Evolutionary conservation across 2,888 invertebrate genomes (phyloP), one percentile per base, ranked within the genome.

Genomic region (Synergus umbraculus): DNA sequence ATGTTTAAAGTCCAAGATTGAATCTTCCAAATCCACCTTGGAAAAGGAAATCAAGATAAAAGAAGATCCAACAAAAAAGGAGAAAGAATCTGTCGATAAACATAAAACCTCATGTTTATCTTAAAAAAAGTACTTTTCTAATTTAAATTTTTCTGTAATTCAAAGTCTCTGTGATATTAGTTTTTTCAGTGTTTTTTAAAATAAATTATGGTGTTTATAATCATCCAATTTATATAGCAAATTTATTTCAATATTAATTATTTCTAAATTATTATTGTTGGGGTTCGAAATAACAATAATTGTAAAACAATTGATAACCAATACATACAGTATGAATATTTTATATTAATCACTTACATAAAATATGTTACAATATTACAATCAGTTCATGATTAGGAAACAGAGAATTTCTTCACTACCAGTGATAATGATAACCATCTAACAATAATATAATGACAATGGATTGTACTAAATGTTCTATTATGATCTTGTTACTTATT

Each of bases 301-400:
- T 8, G 44, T 22, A 46, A 54, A 15, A 10, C 13, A 29, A 63
- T 12, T 63, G 7, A 29, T 7, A 4, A 29, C 29, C 5, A 29
- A 63, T 66, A 76, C 83, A 83, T 85, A 82, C 81, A 82, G 83
- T 85, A 86, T 84, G 87, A 87, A 90, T 91, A 89, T 86, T 89
- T 90, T 88, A 89, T 91, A 91, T 89, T 91, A 89, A 90, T 91
- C 88, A 88, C 88, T 91, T 91, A 91, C 90, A 88, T 91, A 89
- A 91, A 90, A 91, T 92, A 91, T 91, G 89, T 90, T 91, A 91
- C 91, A 90, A 89, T 90, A 89, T 90, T 90, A 88, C 88, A 92
- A 89, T 91, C 87, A 89, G 90, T 90, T 90, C 89, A 86, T 88
- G 88, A 90, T 87, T 85, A 88, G 90, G 63, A 88, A 90, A 89